These are phyloP conservation scores for Aleadryas rufinucha DNA, from an alignment of 2,113 vertebrate genomes.

Conservation along the genomic window DNA sequence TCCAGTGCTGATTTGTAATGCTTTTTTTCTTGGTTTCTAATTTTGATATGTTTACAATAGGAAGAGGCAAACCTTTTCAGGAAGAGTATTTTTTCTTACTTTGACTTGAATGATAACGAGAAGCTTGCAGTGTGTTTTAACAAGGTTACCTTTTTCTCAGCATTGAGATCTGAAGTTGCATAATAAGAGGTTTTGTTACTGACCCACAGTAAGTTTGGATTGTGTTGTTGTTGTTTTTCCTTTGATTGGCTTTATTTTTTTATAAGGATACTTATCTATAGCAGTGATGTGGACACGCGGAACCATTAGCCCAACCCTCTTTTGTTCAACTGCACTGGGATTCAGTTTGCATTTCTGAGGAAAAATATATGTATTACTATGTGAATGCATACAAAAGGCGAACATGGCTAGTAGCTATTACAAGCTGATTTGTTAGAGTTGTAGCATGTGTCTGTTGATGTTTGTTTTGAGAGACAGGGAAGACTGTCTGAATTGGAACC, in stretches of 20 bases:
- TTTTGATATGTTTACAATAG: background rate
- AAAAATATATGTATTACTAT: background rate
- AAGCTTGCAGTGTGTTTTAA: background rate
- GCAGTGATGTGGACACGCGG: background rate
- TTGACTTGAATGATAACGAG: background rate
- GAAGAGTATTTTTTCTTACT: background rate
- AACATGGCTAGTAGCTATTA: background rate
- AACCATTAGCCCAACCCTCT: background rate
- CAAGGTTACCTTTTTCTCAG: background rate
- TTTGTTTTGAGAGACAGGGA: background rate
- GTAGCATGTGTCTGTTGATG: background rate
- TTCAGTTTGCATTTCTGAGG: background rate
- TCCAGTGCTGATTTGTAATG: background rate
- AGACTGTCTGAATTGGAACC: background rate
- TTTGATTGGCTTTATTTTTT: background rate
- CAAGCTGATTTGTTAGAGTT: background rate
- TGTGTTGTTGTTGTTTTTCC: background rate
- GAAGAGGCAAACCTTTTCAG: background rate
- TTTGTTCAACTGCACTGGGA: background rate
- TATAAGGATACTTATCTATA: background rate
- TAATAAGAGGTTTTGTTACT: background rate
- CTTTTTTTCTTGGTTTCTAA: background rate
- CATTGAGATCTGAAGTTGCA: background rate
- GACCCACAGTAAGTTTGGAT: background rate
- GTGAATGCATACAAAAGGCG: accelerated